Evolutionary conservation across 2,888 invertebrate genomes (phyloP).

Genomic region (Mimas tiliae): DNA sequence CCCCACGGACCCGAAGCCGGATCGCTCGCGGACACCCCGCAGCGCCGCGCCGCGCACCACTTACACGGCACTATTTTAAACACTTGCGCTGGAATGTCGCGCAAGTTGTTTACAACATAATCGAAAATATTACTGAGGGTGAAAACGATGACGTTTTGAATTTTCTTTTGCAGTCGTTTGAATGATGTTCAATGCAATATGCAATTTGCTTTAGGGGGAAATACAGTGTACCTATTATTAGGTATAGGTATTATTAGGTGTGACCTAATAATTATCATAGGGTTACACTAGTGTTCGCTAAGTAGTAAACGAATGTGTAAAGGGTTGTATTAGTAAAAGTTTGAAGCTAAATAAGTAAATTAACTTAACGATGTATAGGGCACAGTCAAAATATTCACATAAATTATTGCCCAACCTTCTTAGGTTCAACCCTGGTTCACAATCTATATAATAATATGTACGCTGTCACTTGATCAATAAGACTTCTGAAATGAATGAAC

Average conservation of each 20-base stretch:
- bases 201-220: background rate
- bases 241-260: too few relatives aligned
- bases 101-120: slow-evolving; percentile 75
- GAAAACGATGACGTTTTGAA: slow-evolving; percentile 42
- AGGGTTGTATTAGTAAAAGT: too few relatives aligned
- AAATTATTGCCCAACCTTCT: too few relatives aligned
- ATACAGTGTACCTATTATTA: too few relatives aligned
- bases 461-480: too few relatives aligned
- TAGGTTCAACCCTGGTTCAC: too few relatives aligned
- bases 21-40: slow-evolving; percentile 45
- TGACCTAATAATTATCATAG: background rate
- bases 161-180: slow-evolving; percentile 47
- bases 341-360: too few relatives aligned
- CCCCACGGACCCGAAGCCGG: slow-evolving; percentile 39
- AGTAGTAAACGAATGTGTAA: too few relatives aligned
- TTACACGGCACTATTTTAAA: slow-evolving; percentile 67
- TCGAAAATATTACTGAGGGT: slow-evolving; percentile 55
- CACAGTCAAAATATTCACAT: too few relatives aligned
- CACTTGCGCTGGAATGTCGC: slow-evolving; percentile 66
- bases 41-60: slow-evolving; percentile 36
- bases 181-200: slow-evolving; percentile 10
- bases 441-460: too few relatives aligned
- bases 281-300: background rate
- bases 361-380: too few relatives aligned
- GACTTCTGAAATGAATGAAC: too few relatives aligned